Percentiles rank a stretch among this genome's conserved stretches.
phyloP scores from a whole-genome alignment of 2,888 invertebrate species.

The Pegoplata infirma region DNA sequence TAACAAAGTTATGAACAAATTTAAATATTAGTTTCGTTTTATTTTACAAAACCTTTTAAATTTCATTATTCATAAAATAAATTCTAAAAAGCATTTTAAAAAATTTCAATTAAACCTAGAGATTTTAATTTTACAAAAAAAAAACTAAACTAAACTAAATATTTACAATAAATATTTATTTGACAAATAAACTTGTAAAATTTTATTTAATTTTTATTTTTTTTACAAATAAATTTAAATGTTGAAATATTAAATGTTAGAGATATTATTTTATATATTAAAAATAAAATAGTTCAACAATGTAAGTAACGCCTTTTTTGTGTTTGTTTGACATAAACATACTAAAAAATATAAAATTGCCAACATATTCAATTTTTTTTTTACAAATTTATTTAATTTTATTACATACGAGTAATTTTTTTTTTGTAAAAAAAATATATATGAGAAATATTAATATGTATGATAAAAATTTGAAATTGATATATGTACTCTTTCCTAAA shows the following conservation, averaged over 20 bases:
- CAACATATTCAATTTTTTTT: not conserved
- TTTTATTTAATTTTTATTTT: too few species aligned
- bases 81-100: too few species aligned
- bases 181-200: not conserved
- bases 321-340: constrained; percentile 19
- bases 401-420: too few species aligned
- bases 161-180: not conserved
- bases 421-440: not conserved
- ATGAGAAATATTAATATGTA: not conserved
- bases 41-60: too few species aligned
- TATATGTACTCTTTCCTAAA: not conserved
- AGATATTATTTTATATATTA: too few species aligned
- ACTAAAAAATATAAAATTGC: not conserved
- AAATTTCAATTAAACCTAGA: too few species aligned
- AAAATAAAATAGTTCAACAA: too few species aligned
- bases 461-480: not conserved
- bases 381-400: not conserved
- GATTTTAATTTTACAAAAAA: not conserved
- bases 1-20: too few species aligned
- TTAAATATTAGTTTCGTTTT: too few species aligned
- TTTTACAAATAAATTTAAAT: not conserved
- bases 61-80: too few species aligned
- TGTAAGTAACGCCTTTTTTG: constrained; percentile 20
- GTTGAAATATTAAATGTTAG: not conserved
- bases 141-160: not conserved